Base-by-base conservation (phyloP, 2,888 invertebrate species). In the Masnerella sp. region DNA sequence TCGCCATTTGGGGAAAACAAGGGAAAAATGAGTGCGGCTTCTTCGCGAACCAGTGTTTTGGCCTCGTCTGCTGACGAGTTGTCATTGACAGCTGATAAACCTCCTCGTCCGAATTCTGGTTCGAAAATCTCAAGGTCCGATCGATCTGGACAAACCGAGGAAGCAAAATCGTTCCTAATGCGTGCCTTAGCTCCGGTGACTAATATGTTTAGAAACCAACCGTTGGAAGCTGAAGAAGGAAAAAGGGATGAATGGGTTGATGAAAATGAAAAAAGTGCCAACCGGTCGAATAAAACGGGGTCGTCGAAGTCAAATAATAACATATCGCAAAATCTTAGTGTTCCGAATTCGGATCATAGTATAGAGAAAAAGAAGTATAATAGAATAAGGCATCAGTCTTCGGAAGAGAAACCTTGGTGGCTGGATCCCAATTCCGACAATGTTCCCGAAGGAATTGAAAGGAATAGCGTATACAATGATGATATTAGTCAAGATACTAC, bases 171-270 rank as follows among this genome's bases (percentile, higher is more conserved):
- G 18, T 93, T 93, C 83, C 88, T 94, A 51, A 92, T 93, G 88
- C 88, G 93, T 81, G 93, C 93, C 40, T 86, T 95, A 79, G 93
- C 93, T 45, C 93, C 93, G 0, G 93, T 94, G 4, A 93, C 94
- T 14, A 93, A 92, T 88, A 89, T 94, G 74, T 94, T 94, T 82
- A 93, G 92, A 85, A 88, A 88, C 68, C 90, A 91, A 82, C 88
- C 89, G 69, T 90, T 90, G 79, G 90, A 90, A 42, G 88, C 88
- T 18, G 88, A 83, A 56, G 91, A 91, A n/a, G 90, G 78, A 22
- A 43, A 70, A 36, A 34, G 61, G 7, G 77, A 69, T 7, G 77
- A 79, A 30, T 81, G 80, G 80, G 69, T 51, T 2, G 80, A 82
- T 1, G 77, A 76, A 18, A 82, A 75, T 32, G 82, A 81, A 0